phyloP scores from a whole-genome alignment of 2,888 invertebrate genomes.

The Aspidiotus rigidus region DNA sequence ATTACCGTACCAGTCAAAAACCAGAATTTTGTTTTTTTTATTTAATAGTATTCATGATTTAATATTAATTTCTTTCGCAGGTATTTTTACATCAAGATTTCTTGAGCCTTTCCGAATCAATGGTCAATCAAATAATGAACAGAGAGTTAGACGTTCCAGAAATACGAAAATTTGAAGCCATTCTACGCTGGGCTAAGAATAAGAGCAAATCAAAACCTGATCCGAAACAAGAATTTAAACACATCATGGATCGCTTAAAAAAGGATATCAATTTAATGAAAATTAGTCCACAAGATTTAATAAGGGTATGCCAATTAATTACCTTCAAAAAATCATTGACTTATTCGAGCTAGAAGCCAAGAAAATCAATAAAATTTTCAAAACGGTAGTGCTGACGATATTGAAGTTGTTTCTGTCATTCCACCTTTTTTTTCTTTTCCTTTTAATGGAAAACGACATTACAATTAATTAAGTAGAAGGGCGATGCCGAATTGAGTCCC shows the following conservation, averaged over 20 bases:
- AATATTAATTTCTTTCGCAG: conserved; percentile 36
- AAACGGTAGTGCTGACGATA: too few relatives aligned
- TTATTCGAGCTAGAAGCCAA: too few relatives aligned
- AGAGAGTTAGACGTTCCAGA: conserved; percentile 82
- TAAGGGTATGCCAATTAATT: conserved; percentile 53
- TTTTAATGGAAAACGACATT: background rate
- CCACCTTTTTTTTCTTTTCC: background rate
- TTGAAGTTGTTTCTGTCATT: too few relatives aligned
- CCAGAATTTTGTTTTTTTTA: too few relatives aligned
- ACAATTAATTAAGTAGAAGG: too few relatives aligned
- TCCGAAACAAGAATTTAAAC: conserved; percentile 66
- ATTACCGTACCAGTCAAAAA: too few relatives aligned
- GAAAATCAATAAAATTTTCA: too few relatives aligned
- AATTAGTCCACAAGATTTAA: conserved; percentile 85
- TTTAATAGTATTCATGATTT: background rate
- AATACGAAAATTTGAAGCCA: conserved; percentile 84
- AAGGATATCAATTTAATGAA: conserved; percentile 80
- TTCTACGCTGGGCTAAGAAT: conserved; percentile 81
- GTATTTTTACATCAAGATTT: conserved; percentile 77
- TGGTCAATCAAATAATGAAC: conserved; percentile 54
- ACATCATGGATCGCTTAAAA: conserved; percentile 83
- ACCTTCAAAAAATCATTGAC: too few relatives aligned
- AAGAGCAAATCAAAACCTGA: conserved; percentile 75
- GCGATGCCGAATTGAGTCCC: too few relatives aligned
- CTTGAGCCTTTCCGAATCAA: conserved; percentile 79